Conservation (phyloP, 2,888 invertebrate species). For the Cephus pulcher region DNA sequence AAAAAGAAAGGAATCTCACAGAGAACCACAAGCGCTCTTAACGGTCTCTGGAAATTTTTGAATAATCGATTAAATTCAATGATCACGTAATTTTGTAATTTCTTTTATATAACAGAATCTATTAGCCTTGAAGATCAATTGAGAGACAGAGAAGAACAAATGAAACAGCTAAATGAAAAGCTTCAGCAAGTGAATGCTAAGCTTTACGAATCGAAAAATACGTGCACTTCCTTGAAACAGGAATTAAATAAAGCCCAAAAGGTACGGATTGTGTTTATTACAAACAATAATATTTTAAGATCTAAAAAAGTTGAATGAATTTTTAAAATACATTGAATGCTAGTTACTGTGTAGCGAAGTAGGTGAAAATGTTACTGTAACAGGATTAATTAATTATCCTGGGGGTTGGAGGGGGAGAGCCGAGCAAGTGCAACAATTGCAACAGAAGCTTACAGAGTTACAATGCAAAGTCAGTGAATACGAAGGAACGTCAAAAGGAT, state of each 20-base stretch:
- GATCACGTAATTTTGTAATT: too few species aligned
- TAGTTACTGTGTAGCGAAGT: constrained; percentile 79
- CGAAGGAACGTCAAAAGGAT: constrained; percentile 32
- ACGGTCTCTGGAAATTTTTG: too few species aligned
- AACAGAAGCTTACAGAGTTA: constrained; percentile 76
- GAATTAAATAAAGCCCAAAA: constrained; percentile 80
- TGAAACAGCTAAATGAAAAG: constrained; percentile 74
- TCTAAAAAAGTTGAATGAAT: neutral
- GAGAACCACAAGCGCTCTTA: neutral
- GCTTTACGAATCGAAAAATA: constrained; percentile 77
- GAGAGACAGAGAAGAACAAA: constrained; percentile 68
- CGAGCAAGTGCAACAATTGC: constrained; percentile 78
- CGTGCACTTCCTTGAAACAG: constrained; percentile 76
- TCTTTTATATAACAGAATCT: too few species aligned
- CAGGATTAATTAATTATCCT: constrained; percentile 70
- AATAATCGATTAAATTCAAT: too few species aligned
- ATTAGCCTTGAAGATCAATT: constrained; percentile 25
- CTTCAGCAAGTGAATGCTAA: constrained; percentile 72
- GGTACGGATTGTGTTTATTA: constrained; percentile 39
- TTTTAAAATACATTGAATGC: neutral
- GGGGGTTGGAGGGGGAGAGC: constrained; percentile 83
- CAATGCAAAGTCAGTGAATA: constrained; percentile 71
- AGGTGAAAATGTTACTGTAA: constrained; percentile 78
- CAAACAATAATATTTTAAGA: constrained; percentile 13
- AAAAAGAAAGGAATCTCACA: neutral